These are phyloP conservation scores for Dermochelys coriacea DNA, from an alignment of 2,797 vertebrate species.

Conservation along the genomic window DNA sequence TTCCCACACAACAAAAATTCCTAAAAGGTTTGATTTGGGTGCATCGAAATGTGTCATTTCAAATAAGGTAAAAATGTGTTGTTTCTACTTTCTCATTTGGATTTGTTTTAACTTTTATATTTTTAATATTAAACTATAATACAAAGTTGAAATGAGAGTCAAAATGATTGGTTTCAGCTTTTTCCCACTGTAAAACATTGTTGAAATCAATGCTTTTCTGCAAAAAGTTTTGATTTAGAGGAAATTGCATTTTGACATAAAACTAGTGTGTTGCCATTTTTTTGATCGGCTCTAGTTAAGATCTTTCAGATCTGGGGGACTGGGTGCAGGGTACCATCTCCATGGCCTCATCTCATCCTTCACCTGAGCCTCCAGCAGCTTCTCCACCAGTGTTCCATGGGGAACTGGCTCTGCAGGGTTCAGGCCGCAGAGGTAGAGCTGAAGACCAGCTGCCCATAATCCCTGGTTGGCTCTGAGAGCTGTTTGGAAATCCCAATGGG, in stretches of 20 bases:
- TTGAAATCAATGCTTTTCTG: background rate
- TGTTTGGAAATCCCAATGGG: accelerated
- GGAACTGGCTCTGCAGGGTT: background rate
- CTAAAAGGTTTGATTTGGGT: background rate
- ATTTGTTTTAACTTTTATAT: background rate
- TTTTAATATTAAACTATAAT: background rate
- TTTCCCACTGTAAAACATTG: background rate
- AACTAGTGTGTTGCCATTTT: background rate
- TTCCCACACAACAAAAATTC: background rate
- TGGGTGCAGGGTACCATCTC: background rate
- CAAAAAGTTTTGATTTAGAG: background rate
- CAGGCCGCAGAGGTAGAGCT: background rate
- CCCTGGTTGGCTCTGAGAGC: background rate
- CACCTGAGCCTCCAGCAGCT: background rate
- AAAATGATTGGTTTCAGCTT: background rate
- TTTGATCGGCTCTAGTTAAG: background rate
- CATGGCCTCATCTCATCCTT: background rate
- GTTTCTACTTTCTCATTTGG: background rate
- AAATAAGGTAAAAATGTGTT: background rate
- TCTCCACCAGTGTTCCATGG: background rate
- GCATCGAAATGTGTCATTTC: background rate
- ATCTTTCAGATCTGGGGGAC: background rate
- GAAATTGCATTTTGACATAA: background rate
- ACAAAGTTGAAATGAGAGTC: background rate
- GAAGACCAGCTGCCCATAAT: background rate